Evolutionary conservation across 2,113 vertebrate species (phyloP), one percentile per base, ranked within the genome.

Genomic region (Mohoua ochrocephala): DNA sequence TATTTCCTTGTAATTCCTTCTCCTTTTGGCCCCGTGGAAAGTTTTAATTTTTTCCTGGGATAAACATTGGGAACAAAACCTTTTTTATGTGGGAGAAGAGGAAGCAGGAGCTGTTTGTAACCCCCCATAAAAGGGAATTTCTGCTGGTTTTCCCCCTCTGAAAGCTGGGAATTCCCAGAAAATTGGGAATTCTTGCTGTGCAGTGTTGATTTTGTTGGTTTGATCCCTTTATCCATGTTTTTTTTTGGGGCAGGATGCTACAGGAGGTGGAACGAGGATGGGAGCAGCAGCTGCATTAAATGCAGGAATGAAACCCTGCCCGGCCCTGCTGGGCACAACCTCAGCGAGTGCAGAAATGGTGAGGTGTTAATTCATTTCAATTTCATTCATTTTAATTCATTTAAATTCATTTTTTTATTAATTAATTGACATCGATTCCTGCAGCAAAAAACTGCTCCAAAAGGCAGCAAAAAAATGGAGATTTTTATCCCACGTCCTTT

Each of bases 281-380:
- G 97, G 64, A 99, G 98, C 15, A 96, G 97, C 71, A 96, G 98
- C 93, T 99, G 99, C 68, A 84, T 99, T 89, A 98, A 94, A 5
- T 99, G 99, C 97, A 97, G 97, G 84, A 98, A 98, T 10, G 96
- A 97, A 16, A 97, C 97, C 52, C 57, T 96, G 64, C 31, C 96
- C 7, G 96, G 89, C 17, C 80, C 90, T 13, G 33, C 88, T 3
- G 77, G 42, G 30, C 77, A 97, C 81, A 98, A 98, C 57, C 42
- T 97, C 84, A 98, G 98, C 0, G 98, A 97, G 64, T 99, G 99
- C 97, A 98, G 97, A 67, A 98, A 96, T 74, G 83, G 99, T 99
- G 98, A 97, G 99, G 2, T 27, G 18, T 23, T 15, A 35, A 57
- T 57, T 23, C 33, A 20, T 52, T 45, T 20, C 10, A 42, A 44